Percentiles rank a stretch among this genome's conserved stretches.
phyloP scores from a whole-genome alignment of 2,888 invertebrate species.

The Oscheius sp. region DNA sequence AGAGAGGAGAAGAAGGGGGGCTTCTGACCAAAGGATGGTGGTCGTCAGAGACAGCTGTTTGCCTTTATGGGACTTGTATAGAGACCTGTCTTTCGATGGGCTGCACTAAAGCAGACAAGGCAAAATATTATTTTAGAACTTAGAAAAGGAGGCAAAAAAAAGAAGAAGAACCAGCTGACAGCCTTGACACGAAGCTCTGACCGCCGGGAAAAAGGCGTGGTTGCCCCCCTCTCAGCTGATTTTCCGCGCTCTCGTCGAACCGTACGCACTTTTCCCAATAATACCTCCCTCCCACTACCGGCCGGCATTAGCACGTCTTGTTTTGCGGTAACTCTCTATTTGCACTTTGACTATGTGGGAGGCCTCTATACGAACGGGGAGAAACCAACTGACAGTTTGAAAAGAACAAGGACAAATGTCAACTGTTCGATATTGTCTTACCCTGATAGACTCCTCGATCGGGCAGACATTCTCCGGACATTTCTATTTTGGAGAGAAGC shows the following conservation, averaged over 20 bases:
- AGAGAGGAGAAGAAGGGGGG: neutral
- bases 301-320: slow-evolving; percentile 25
- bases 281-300: neutral
- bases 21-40: no score
- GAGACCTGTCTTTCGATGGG: neutral
- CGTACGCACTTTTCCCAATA: neutral
- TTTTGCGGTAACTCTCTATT: slow-evolving; percentile 30
- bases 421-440: neutral
- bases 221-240: slow-evolving; percentile 18
- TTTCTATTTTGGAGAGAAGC: slow-evolving; percentile 8
- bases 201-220: slow-evolving; percentile 8
- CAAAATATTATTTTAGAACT: neutral
- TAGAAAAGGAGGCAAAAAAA: neutral
- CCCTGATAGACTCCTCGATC: slow-evolving; percentile 16
- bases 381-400: neutral
- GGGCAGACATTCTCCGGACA: slow-evolving; percentile 22
- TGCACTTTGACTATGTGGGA: slow-evolving; percentile 23
- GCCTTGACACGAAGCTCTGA: slow-evolving; percentile 25
- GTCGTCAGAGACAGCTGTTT: slow-evolving; percentile 2
- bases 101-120: neutral
- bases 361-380: slow-evolving; percentile 18
- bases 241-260: slow-evolving; percentile 13
- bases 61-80: neutral
- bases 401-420: neutral
- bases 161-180: slow-evolving; percentile 9